Base-by-base conservation (phyloP, 2,888 invertebrate genomes). In the Eilema sororculum region DNA sequence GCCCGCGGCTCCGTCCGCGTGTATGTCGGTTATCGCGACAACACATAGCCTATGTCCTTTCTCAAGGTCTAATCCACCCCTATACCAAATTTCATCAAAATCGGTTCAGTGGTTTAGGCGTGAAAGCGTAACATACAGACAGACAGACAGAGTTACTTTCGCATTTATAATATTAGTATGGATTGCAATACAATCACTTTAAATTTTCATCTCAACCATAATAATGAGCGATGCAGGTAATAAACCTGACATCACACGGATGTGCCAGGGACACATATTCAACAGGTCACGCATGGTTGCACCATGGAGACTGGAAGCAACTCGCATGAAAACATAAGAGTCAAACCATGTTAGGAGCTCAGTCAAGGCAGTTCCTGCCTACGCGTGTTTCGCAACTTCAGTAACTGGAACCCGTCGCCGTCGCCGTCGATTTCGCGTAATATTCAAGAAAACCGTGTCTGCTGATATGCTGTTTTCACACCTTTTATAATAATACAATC, bases 321-420 rank as follows among this genome's bases (percentile, higher is more conserved):
- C 73, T 72, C 68, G 73, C 63, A 78, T 73, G 76, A 76, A 78
- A 73, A 77, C 70, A 74, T 79, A 75, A 76, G n/a, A n/a, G 73
- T 75, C 78, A 72, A 74, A 66, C 87, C 85, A 85, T 87, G 79
- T 87, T 85, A 80, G 84, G 86, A 84, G 76, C 77, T 78, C 79
- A 78, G 79, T 84, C 86, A 87, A 87, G 87, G 87, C 74, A 83
- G 79, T 81, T 79, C 80, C 84, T 81, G 76, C 87, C 87, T 81
- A 86, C 86, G 83, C 82, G 61, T 58, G 66, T 85, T 85, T 79
- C 79, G 78, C 80, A 86, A 86, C 82, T 78, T 77, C 77, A 79
- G 77, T 74, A 81, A 78, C 78, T 76, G 69, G 70, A 71, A 73
- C 72, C 59, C 58, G 67, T 57, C 58, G 67, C 67, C 58, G 67